Evolutionary conservation across 1,140 invertebrate genomes (phyloP).

Genomic region (silkworm (Bombyx mori)): DNA sequence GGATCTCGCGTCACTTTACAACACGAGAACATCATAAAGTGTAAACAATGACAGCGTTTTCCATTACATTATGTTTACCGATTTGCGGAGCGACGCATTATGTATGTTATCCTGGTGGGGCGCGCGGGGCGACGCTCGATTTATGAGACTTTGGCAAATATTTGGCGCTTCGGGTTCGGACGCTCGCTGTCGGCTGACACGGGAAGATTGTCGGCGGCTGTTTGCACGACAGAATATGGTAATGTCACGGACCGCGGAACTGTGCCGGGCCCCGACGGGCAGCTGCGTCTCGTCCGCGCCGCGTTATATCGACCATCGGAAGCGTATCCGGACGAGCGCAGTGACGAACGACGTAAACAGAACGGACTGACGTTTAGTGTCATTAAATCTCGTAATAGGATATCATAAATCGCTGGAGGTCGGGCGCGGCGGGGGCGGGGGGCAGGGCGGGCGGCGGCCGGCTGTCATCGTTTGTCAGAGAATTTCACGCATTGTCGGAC

Average conservation of each 20-base stretch:
- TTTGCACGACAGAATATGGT: constrained; percentile 55
- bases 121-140: constrained; percentile 52
- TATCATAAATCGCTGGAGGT: constrained; percentile 66
- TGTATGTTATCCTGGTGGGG: constrained; percentile 66
- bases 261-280: background rate
- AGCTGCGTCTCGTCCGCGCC: constrained; percentile 21
- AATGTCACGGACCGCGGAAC: constrained; percentile 33
- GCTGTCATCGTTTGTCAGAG: constrained; percentile 68
- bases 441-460: constrained; percentile 32
- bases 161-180: constrained; percentile 60
- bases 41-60: constrained; percentile 69
- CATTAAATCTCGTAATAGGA: constrained; percentile 69
- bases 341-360: constrained; percentile 30
- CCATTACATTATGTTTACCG: constrained; percentile 71
- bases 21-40: constrained; percentile 62
- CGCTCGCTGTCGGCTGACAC: constrained; percentile 52
- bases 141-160: constrained; percentile 67
- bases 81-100: constrained; percentile 65
- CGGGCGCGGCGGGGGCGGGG: constrained; percentile 28
- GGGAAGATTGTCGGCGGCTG: constrained; percentile 60
- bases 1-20: constrained; percentile 56
- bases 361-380: constrained; percentile 39
- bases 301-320: constrained; percentile 26
- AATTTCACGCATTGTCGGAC: constrained; percentile 69
- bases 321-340: constrained; percentile 18